Evolutionary conservation across 2,113 vertebrate species (phyloP).

Genomic region (Amphiprion percula): DNA sequence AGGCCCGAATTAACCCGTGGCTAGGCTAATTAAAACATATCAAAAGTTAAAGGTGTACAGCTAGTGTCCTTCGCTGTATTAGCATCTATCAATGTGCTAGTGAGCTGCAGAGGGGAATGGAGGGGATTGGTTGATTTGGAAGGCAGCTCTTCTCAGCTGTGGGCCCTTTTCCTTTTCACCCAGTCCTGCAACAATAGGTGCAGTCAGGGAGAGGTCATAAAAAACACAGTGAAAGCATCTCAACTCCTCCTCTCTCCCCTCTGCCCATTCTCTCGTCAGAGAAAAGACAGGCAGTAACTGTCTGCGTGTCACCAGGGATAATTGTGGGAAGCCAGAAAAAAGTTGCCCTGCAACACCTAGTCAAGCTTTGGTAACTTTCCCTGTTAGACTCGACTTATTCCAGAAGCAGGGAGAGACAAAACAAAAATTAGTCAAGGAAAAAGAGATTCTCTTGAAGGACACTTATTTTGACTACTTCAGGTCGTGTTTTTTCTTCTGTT

Average conservation of each 20-base stretch:
- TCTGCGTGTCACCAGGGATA: conserved; percentile 78
- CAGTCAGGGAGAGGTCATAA: conserved; percentile 84
- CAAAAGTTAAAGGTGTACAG: conserved; percentile 44
- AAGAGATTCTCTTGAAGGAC: not conserved
- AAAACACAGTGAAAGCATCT: conserved; percentile 84
- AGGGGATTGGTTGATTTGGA: conserved; percentile 66
- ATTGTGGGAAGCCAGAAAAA: conserved; percentile 75
- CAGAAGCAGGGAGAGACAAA: conserved; percentile 21
- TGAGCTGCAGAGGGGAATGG: conserved; percentile 50
- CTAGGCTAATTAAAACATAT: conserved; percentile 48
- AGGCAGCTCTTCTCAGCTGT: conserved; percentile 77
- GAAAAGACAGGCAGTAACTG: conserved; percentile 82
- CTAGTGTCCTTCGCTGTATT: conserved; percentile 33
- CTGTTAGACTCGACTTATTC: conserved; percentile 16
- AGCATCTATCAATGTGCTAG: conserved; percentile 51
- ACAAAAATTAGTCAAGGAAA: conserved; percentile 3
- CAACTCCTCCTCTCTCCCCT: conserved; percentile 81
- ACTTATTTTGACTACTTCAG: not conserved
- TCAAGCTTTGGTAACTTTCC: conserved; percentile 58
- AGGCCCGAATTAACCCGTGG: conserved; percentile 47
- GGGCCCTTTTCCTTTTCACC: conserved; percentile 81
- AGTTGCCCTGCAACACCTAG: conserved; percentile 74
- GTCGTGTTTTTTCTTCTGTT: not conserved
- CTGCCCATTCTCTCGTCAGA: conserved; percentile 79
- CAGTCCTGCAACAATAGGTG: conserved; percentile 80